Evolutionary conservation across 2,888 invertebrate species (phyloP), one percentile per base, ranked within the genome.

Genomic region (Nebria salina): DNA sequence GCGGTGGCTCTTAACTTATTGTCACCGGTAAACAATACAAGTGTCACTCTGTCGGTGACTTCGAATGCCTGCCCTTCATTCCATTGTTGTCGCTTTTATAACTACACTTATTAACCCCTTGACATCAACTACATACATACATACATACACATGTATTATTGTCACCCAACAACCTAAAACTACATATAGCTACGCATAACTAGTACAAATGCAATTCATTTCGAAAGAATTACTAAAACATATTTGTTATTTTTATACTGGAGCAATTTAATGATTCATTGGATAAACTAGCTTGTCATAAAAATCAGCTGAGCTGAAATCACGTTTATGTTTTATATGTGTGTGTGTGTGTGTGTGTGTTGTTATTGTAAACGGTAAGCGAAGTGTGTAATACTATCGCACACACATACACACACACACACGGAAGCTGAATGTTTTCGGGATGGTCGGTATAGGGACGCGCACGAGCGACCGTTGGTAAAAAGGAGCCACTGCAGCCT

Each of bases 401-500:
- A 34, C 34, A 34, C 34, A 34, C 34, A 34, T 1, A 34, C 34
- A 34, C 34, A 34, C 34, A 34, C 34, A 34, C 34, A 34, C 34
- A 34, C 34, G 2, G 70, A 15, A 20, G 70, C 70, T 34, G 26
- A 70, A 82, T 76, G 83, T 83, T 83, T 83, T 84, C 83, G 83
- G 82, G 82, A 83, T 82, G 82, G 84, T 72, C 82, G 78, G 77
- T 83, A 83, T 34, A 34, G 85, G 83, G 84, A 85, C 86, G 82
- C 84, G 72, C 82, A 77, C 79, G 82, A 83, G 85, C 83, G 84
- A 85, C 86, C 85, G 86, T 86, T 87, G 86, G 86, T 85, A 85
- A 86, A 86, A 87, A 87, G 87, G 86, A 86, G 85, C 86, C 85
- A 86, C 85, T 86, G 84, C 80, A 80, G 75, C 80, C 80, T 20